phyloP scores from a whole-genome alignment of 2,888 invertebrate genomes.

The Caenorhabditis wallacei region DNA sequence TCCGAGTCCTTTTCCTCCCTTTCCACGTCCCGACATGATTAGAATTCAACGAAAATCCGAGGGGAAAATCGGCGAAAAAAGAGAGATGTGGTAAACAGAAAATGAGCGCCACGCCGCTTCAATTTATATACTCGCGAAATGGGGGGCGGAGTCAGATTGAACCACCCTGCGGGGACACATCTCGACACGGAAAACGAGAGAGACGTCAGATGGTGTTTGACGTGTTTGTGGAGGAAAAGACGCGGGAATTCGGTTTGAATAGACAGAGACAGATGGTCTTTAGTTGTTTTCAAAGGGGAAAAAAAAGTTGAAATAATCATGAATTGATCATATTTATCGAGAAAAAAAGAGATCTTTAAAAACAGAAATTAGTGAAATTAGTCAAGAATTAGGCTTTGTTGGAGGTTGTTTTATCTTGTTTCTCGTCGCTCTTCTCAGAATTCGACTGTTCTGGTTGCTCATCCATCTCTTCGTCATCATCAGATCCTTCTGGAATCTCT shows the following conservation, averaged over 20 bases:
- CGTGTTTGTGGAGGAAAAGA: neutral
- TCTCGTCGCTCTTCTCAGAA: constrained; percentile 8
- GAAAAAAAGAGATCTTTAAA: constrained; percentile 9
- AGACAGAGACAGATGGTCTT: neutral
- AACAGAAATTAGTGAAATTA: neutral
- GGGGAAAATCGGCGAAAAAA: neutral
- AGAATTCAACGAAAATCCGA: neutral
- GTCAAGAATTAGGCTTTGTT: constrained; percentile 19
- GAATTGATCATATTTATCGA: neutral
- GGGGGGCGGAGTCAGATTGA: constrained; percentile 49
- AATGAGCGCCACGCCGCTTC: neutral
- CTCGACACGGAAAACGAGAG: neutral
- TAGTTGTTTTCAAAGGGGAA: neutral
- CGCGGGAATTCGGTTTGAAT: constrained; percentile 16
- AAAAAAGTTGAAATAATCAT: neutral
- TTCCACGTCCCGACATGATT: constrained; percentile 89
- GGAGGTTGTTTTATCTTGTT: constrained; percentile 18
- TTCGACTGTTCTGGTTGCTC: neutral
- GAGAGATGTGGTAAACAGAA: neutral
- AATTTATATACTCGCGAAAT: constrained; percentile 29
- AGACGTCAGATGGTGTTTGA: constrained; percentile 6
- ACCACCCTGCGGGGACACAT: constrained; percentile 65
- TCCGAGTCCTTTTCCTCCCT: constrained; percentile 89
- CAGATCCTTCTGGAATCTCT: constrained; percentile 37
- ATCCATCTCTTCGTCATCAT: constrained; percentile 26